Conservation (phyloP, 2,888 invertebrate genomes). For the Hirtodrosophila alboralis region DNA sequence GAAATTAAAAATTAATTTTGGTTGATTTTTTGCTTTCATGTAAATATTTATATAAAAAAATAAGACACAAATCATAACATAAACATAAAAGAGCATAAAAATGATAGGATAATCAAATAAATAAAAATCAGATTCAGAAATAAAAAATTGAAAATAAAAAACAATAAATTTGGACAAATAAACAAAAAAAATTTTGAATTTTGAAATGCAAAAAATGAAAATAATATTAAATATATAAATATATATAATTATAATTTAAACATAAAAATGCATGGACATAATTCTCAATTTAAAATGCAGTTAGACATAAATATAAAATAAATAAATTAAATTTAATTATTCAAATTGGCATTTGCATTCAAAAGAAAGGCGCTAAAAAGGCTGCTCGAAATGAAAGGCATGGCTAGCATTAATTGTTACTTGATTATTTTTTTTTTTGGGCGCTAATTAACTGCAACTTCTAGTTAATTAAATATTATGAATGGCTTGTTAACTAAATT, state of each 20-base stretch:
- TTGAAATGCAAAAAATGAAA: slow-evolving; percentile 19
- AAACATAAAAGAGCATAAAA: slow-evolving; percentile 50
- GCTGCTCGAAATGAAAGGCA: slow-evolving; percentile 49
- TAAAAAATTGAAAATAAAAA: slow-evolving; percentile 18
- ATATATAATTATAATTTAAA: slow-evolving; percentile 29
- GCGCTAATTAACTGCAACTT: slow-evolving; percentile 9
- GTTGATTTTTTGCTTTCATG: slow-evolving; percentile 50
- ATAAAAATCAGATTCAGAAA: slow-evolving; percentile 31
- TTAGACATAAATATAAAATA: slow-evolving; percentile 65
- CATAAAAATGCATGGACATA: slow-evolving; percentile 64
- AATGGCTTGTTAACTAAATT: slow-evolving; percentile 25
- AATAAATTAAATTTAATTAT: slow-evolving; percentile 42
- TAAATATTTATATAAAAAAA: slow-evolving; percentile 68
- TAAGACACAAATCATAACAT: slow-evolving; percentile 70
- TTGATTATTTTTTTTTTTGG: slow-evolving; percentile 1
- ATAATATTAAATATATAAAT: slow-evolving; percentile 25
- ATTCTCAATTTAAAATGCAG: slow-evolving; percentile 71
- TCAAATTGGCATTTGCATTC: slow-evolving; percentile 34
- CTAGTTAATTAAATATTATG: slow-evolving; percentile 9
- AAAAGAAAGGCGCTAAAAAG: slow-evolving; percentile 29
- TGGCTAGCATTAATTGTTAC: slow-evolving; percentile 35
- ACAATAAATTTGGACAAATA: not conserved
- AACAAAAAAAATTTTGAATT: slow-evolving; percentile 14
- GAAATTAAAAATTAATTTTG: slow-evolving; percentile 80
- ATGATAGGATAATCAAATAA: slow-evolving; percentile 29